Percentiles rank a stretch among this genome's conserved stretches.
These are phyloP conservation scores for Leptodirus hochenwartii DNA, from an alignment of 2,888 invertebrate genomes.

Conservation along the genomic window DNA sequence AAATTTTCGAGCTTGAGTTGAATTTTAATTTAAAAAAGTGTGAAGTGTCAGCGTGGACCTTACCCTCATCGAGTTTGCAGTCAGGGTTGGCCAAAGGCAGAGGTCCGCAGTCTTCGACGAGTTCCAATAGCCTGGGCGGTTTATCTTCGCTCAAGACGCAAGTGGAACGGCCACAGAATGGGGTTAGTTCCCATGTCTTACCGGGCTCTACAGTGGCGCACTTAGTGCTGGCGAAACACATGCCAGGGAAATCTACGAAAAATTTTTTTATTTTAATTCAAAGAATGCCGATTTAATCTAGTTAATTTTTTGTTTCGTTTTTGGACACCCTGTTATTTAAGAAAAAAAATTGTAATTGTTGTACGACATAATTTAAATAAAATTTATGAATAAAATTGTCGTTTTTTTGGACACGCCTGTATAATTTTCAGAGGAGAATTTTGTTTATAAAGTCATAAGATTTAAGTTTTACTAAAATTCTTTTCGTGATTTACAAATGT, in stretches of 20 bases:
- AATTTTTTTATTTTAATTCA: too few species aligned
- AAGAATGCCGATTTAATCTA: too few species aligned
- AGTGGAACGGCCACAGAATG: conserved; percentile 82
- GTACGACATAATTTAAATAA: neutral
- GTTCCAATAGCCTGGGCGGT: conserved; percentile 57
- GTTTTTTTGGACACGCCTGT: too few species aligned
- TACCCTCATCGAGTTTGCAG: conserved; percentile 59
- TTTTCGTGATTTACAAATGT: too few species aligned
- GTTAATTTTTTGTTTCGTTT: too few species aligned
- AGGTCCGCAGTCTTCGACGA: conserved; percentile 81
- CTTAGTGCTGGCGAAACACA: conserved; percentile 79
- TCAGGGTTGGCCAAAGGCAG: conserved; percentile 72
- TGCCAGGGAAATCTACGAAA: conserved; percentile 65
- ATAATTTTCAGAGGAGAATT: too few species aligned
- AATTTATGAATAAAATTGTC: too few species aligned
- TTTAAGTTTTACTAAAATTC: too few species aligned
- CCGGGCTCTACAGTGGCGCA: conserved; percentile 78
- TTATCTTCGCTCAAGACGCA: conserved; percentile 65
- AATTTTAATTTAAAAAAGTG: conserved; percentile 1
- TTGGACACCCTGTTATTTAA: too few species aligned
- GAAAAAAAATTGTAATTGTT: conserved; percentile 1
- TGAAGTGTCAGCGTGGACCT: conserved; percentile 6
- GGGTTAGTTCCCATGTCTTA: conserved; percentile 69
- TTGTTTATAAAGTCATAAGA: too few species aligned
- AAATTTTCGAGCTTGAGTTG: too few species aligned